Base-by-base conservation (phyloP, 2,888 invertebrate genomes). In the Drosophila crucigera region DNA sequence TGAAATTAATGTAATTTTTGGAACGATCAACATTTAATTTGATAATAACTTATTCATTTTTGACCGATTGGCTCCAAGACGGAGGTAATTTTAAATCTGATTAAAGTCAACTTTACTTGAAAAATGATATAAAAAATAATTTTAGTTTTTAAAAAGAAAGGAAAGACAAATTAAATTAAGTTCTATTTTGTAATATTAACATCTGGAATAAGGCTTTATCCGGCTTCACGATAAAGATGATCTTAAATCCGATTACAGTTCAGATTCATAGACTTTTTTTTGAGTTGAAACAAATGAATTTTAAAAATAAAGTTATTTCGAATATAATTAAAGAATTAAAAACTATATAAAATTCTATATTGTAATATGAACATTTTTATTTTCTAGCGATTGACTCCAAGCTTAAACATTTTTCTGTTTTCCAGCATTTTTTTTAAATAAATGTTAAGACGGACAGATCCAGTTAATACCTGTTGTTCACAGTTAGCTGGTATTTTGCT, bases 231-330 rank as follows among this genome's bases (percentile, higher is more conserved):
- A 16, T 2, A 22, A 4, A 52, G 10, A 25, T 25, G 22, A 10
- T 14, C 54, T 73, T 50, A 22, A 62, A 59, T 30, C 41, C 33
- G 59, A 52, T 66, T 63, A 54, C 3, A 30, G 14, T 25, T 10
- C 6, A n/a, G 14, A 22, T 47, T 9, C 1, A 1, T 22, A 9
- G 4, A 22, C 4, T 47, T 22, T 22, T 14, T 6, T 16, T 3
- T 0, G 1, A 16, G 14, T 22, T 22, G 0, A 22, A 47, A 2
- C 2, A 22, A 47, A 22, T 22, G 3, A 16, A 9, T 14, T 4
- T 22, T 7, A 2, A 14, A 1, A 16, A 25, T 16, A 16, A 3
- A 11, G 0, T 1, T 2, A 9, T 16, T 16, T 16, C 1, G 4
- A 22, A 16, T 4, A 47, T 16, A 16, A 1, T 4, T 9, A 2